Conservation (phyloP, 2,797 vertebrate genomes). For the Micropoecilia bifurca region DNA sequence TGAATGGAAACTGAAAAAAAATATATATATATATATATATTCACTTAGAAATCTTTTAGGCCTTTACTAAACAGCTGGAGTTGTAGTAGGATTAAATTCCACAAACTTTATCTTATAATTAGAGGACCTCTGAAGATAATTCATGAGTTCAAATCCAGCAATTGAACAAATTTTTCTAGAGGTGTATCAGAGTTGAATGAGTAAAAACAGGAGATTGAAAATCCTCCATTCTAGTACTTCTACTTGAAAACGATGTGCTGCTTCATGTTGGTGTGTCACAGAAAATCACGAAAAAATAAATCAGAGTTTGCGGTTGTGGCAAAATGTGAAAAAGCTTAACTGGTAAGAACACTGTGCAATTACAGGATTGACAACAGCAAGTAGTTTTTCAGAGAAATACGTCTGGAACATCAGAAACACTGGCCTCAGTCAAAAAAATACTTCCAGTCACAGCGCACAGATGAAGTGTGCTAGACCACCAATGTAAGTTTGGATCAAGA, state of each 20-base stretch:
- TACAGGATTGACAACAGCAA: constrained; percentile 8
- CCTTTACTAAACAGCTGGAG: not conserved
- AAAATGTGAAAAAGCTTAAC: not conserved
- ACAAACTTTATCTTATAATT: not conserved
- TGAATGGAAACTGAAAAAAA: not conserved
- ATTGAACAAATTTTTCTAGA: not conserved
- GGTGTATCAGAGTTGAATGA: not conserved
- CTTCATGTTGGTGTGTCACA: not conserved
- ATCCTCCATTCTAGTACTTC: not conserved
- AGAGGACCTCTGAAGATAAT: not conserved
- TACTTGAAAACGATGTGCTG: not conserved
- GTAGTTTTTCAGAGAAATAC: constrained; percentile 21
- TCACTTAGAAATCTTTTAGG: not conserved
- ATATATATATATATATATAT: too few species aligned
- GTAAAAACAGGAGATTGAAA: not conserved
- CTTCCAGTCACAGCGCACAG: constrained; percentile 42
- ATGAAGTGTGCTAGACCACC: constrained; percentile 35
- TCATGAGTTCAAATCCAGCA: not conserved
- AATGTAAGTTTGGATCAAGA: constrained; percentile 46
- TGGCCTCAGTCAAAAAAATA: constrained; percentile 32
- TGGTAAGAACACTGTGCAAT: constrained; percentile 9
- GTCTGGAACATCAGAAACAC: constrained; percentile 42
- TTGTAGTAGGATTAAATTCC: not conserved
- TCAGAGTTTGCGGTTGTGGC: not conserved
- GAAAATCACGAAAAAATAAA: not conserved